phyloP scores from a whole-genome alignment of 2,888 invertebrate genomes.

The Eilema sororculum region DNA sequence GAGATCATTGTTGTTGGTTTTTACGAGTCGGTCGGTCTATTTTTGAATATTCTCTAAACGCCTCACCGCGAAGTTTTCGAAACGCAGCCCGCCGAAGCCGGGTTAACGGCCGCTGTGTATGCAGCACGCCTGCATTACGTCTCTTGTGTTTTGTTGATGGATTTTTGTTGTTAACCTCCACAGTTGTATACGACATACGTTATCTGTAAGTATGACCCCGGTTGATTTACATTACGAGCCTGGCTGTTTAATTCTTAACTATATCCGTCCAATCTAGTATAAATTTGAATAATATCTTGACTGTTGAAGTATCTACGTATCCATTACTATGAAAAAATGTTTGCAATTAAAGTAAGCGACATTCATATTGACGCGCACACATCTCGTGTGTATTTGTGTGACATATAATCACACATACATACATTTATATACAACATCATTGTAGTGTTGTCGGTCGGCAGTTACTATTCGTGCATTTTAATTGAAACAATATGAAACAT shows the following conservation, averaged over 20 bases:
- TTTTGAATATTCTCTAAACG: constrained; percentile 86
- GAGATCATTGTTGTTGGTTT: constrained; percentile 73
- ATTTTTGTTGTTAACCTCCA: constrained; percentile 82
- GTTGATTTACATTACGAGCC: constrained; percentile 80
- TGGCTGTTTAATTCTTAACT: constrained; percentile 66
- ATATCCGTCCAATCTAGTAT: constrained; percentile 34
- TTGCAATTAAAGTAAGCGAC: constrained; percentile 52
- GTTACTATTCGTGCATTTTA: constrained; percentile 51
- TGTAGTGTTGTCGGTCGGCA: constrained; percentile 42
- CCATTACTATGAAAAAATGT: constrained; percentile 23
- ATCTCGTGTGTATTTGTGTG: constrained; percentile 35
- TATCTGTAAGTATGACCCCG: constrained; percentile 87
- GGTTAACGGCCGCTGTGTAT: constrained; percentile 85
- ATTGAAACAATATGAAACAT: constrained; percentile 57
- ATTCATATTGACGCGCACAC: constrained; percentile 48
- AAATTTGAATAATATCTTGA: constrained; percentile 21
- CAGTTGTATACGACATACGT: constrained; percentile 73
- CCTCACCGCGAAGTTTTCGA: constrained; percentile 84
- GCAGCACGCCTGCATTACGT: constrained; percentile 81
- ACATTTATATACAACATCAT: constrained; percentile 34
- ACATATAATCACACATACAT: constrained; percentile 45
- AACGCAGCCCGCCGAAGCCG: constrained; percentile 81
- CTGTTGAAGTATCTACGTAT: constrained; percentile 33
- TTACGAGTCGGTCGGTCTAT: constrained; percentile 79
- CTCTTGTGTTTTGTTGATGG: constrained; percentile 85